Evolutionary conservation across 30 jellyfish, hydroid and myxozoan species (phyloP).

Genomic region (Phacellophora camtschatica): DNA sequence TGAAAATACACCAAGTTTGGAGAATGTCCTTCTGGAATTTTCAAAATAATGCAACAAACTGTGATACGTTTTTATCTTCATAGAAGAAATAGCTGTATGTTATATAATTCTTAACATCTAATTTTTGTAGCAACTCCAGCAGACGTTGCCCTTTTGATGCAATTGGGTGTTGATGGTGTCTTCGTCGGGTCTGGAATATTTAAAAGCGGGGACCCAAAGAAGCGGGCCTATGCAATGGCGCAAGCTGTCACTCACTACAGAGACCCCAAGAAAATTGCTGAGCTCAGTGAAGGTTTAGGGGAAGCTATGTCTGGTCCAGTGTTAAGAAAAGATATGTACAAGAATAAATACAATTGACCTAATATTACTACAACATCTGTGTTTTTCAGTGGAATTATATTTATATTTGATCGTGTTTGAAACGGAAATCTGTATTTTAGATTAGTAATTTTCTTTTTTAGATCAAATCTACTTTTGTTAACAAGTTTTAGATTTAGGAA

Average conservation of each 20-base stretch:
- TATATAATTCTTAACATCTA: too few relatives aligned
- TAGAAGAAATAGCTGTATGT: too few relatives aligned
- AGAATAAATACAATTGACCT: slow-evolving; percentile 35
- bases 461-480: too few relatives aligned
- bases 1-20: too few relatives aligned
- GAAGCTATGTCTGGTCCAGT: slow-evolving; percentile 96
- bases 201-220: slow-evolving; percentile 88
- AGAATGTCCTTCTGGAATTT: too few relatives aligned
- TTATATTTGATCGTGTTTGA: too few relatives aligned
- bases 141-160: slow-evolving; percentile 90
- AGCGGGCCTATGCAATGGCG: slow-evolving; percentile 95
- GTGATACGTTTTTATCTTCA: too few relatives aligned
- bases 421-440: too few relatives aligned
- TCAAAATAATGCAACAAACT: too few relatives aligned
- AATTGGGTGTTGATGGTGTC: slow-evolving; percentile 95
- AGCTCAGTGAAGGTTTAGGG: slow-evolving; percentile 93
- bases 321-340: slow-evolving; percentile 37
- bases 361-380: background rate
- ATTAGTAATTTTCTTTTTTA: too few relatives aligned
- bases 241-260: slow-evolving; percentile 89
- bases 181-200: slow-evolving; percentile 98
- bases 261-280: slow-evolving; percentile 81
- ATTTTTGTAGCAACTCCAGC: slow-evolving; percentile 96
- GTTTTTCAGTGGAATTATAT: background rate
- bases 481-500: too few relatives aligned